Base-by-base conservation (phyloP, 2,888 invertebrate species). In the Drosophila stalkeri region DNA sequence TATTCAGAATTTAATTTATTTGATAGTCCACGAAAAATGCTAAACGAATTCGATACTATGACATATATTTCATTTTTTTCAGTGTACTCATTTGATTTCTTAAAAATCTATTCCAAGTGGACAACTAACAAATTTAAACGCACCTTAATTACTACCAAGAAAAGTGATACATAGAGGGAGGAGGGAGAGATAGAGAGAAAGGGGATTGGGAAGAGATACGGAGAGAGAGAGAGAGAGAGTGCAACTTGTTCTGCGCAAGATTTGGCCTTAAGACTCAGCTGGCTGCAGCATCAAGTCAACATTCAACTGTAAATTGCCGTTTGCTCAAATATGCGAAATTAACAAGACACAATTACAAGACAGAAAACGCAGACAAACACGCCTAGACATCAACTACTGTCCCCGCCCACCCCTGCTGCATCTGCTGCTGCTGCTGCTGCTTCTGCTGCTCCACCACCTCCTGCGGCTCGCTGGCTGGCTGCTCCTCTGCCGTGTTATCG, bases 321-420 rank as follows among this genome's bases (percentile, higher is more conserved):
- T 89, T 85, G 86, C 75, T 90, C 85, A 89, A 89, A 89, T 89
- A 90, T 86, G 89, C 76, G 87, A 91, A 89, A 90, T 89, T 86
- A 89, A 91, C 89, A 86, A 90, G 90, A 82, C 85, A 87, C 89
- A 89, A 91, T 89, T 89, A 87, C 90, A 89, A 86, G 76, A 78
- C 83, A 80, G 81, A 84, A 81, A 80, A 80, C 89, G 81, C 74
- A 85, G 75, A 80, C 82, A 78, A 78, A 84, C 89, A 89, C 87
- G 89, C 89, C 89, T 83, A 79, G 65, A 66, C 84, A 83, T 75
- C 85, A 79, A 68, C 75, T 68, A 56, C 44, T 46, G 54, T 55
- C 54, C 51, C 61, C 37, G 33, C 77, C 57, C 33, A 65, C 61
- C 47, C 61, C 31, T 39, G n/a, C n/a, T 46, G 23, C 41, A 37